phyloP scores from a whole-genome alignment of 2,113 vertebrate species.

The Solea solea region DNA sequence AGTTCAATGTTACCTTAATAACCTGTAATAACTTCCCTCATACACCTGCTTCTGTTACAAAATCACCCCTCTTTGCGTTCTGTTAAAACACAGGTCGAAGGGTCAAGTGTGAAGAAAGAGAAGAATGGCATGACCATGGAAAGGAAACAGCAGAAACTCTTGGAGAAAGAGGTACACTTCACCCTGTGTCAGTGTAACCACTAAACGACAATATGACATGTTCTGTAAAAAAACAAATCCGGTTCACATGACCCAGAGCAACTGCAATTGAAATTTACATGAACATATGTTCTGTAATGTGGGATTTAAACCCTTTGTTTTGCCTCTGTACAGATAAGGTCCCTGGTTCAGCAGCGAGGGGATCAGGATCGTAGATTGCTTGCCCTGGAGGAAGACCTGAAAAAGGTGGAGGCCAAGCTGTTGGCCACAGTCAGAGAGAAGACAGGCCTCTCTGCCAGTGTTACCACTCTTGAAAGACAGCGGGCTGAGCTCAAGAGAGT shows the following conservation, averaged over 20 bases:
- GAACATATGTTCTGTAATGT: neutral
- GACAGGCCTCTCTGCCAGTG: constrained; percentile 83
- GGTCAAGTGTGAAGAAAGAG: constrained; percentile 76
- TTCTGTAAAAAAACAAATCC: too few species aligned
- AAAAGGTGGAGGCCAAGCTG: constrained; percentile 88
- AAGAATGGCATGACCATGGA: constrained; percentile 79
- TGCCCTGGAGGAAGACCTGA: constrained; percentile 86
- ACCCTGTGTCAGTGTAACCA: neutral
- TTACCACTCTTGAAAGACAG: constrained; percentile 89
- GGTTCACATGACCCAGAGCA: too few species aligned
- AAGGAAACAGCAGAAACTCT: constrained; percentile 84
- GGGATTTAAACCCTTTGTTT: neutral
- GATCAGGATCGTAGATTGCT: constrained; percentile 86
- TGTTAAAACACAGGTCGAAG: constrained; percentile 54
- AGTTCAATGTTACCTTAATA: constrained; percentile 30
- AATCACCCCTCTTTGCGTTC: neutral
- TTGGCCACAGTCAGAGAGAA: constrained; percentile 87
- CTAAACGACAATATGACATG: too few species aligned
- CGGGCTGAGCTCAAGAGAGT: constrained; percentile 86
- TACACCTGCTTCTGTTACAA: neutral
- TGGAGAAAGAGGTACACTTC: constrained; percentile 91
- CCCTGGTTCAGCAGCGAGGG: constrained; percentile 87
- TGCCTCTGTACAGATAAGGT: constrained; percentile 83
- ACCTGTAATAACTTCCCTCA: neutral
- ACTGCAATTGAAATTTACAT: too few species aligned